Conservation (phyloP, 2,113 vertebrate genomes). For the Limnothrissa miodon region DNA sequence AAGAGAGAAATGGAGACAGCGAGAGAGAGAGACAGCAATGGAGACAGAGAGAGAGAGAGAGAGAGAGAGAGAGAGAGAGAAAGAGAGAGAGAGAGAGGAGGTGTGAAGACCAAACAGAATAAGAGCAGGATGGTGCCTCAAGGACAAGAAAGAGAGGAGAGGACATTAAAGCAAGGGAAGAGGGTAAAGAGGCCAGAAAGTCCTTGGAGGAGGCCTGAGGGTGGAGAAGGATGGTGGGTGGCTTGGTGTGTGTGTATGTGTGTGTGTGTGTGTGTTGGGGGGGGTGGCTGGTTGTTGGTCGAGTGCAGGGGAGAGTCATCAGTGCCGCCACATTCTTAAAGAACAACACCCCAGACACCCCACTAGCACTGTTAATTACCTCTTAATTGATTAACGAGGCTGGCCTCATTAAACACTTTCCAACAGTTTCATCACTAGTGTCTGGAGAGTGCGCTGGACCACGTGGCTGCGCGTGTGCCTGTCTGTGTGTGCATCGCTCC, state of each 20-base stretch:
- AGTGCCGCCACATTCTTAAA: conserved; percentile 29
- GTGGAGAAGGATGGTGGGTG: background rate
- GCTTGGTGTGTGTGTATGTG: too few relatives aligned
- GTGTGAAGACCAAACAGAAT: background rate
- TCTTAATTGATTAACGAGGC: conserved; percentile 64
- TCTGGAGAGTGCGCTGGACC: conserved; percentile 21
- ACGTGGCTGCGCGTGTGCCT: background rate
- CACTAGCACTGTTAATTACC: conserved; percentile 55
- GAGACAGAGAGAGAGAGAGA: conserved; percentile 17
- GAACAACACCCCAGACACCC: conserved; percentile 44
- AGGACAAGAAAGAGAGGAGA: background rate
- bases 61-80: too few relatives aligned
- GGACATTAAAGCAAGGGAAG: too few relatives aligned
- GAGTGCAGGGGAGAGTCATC: conserved; percentile 21
- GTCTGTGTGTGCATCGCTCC: background rate
- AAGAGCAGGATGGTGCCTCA: conserved; percentile 1
- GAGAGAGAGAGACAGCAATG: conserved; percentile 5
- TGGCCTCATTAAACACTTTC: conserved; percentile 54
- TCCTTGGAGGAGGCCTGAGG: background rate
- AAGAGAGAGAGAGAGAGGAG: background rate
- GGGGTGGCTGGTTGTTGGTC: background rate
- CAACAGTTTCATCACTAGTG: conserved; percentile 54
- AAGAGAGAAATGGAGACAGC: too few relatives aligned
- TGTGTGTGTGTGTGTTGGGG: background rate
- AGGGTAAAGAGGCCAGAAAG: background rate